These are phyloP conservation scores for Ceyx cyanopectus DNA, from an alignment of 2,113 vertebrate genomes.

Conservation along the genomic window DNA sequence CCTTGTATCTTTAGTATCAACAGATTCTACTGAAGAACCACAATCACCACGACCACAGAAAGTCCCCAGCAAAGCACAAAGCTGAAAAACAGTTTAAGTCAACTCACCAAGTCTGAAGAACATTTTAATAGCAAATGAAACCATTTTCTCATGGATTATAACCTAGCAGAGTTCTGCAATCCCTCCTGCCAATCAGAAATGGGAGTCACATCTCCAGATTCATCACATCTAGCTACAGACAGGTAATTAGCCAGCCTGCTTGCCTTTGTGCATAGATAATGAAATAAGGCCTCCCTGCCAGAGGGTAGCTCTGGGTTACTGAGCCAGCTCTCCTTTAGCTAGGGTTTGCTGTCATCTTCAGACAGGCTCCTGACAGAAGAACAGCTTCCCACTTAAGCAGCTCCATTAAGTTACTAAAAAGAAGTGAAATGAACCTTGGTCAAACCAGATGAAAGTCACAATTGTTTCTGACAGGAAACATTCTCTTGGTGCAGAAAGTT, in stretches of 20 bases:
- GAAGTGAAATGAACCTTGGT: neutral
- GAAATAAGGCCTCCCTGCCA: neutral
- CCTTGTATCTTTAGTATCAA: neutral
- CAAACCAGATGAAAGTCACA: neutral
- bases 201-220: neutral
- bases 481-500: neutral
- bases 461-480: neutral
- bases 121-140: neutral
- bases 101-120: neutral
- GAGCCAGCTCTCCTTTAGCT: neutral
- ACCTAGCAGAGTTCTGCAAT: neutral
- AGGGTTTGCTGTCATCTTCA: neutral
- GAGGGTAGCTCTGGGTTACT: neutral
- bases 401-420: neutral
- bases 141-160: neutral
- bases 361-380: neutral
- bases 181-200: neutral
- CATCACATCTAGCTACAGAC: neutral
- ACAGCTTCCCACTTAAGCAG: neutral
- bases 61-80: rapidly evolving
- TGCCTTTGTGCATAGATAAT: neutral
- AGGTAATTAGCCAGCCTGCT: neutral
- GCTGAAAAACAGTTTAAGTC: neutral
- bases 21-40: neutral
- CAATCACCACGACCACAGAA: neutral